These are phyloP conservation scores for Cosmia trapezina DNA, from an alignment of 2,888 invertebrate genomes.

Conservation along the genomic window DNA sequence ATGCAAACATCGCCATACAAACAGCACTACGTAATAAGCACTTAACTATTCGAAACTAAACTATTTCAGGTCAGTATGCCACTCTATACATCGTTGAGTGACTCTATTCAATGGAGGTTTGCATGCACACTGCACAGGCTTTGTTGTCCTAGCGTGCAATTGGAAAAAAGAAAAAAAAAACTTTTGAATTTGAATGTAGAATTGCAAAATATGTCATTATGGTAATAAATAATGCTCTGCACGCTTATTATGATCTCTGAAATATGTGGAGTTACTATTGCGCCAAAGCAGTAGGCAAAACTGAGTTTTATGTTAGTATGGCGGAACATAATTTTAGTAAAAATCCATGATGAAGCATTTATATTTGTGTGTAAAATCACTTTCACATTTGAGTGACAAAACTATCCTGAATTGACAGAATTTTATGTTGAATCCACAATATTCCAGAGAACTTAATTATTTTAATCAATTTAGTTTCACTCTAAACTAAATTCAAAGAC, in stretches of 20 bases:
- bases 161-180: conserved; percentile 34
- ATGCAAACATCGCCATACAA: conserved; percentile 37
- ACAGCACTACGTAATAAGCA: conserved; percentile 37
- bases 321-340: neutral
- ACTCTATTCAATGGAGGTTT: conserved; percentile 53
- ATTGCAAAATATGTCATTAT: conserved; percentile 38
- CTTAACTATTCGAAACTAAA: conserved; percentile 53
- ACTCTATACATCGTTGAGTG: conserved; percentile 53
- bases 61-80: conserved; percentile 60
- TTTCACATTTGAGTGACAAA: neutral
- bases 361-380: neutral
- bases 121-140: conserved; percentile 44
- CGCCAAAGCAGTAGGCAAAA: neutral
- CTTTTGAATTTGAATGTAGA: conserved; percentile 41
- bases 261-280: conserved; percentile 7
- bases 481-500: neutral
- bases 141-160: conserved; percentile 49
- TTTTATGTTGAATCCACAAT: neutral
- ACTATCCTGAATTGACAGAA: neutral
- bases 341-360: neutral
- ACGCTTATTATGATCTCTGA: conserved; percentile 15
- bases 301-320: neutral
- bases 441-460: neutral
- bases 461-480: neutral
- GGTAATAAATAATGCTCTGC: conserved; percentile 12